Evolutionary conservation across 2,888 invertebrate species (phyloP).

Genomic region (Papilio elwesi): DNA sequence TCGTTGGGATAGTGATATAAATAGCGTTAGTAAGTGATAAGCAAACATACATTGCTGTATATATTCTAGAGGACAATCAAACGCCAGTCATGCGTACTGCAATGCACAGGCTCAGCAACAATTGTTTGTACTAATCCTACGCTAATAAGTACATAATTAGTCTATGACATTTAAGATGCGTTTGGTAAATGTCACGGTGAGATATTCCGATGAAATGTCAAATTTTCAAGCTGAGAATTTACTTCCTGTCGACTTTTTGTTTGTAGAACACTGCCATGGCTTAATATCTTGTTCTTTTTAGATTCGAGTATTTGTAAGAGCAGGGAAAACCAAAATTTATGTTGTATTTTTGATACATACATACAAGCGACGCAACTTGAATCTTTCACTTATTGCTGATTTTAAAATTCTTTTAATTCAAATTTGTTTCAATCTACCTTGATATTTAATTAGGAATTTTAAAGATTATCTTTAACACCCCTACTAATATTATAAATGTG

Average conservation of each 20-base stretch:
- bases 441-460: no score
- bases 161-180: conserved; percentile 22
- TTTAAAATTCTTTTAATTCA: no score
- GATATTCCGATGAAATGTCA: conserved; percentile 8
- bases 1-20: no score
- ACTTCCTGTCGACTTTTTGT: conserved; percentile 3
- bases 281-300: not conserved
- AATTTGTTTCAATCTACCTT: no score
- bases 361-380: no score
- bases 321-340: no score
- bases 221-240: conserved; percentile 6
- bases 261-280: not conserved
- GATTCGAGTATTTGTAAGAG: not conserved
- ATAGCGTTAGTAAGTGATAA: not conserved
- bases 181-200: conserved; percentile 9
- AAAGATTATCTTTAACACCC: no score
- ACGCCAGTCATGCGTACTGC: conserved; percentile 1
- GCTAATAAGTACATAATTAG: conserved; percentile 29
- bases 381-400: no score
- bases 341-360: no score
- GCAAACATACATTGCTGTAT: not conserved
- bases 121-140: no score
- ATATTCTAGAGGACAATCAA: conserved; percentile 1
- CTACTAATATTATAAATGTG: no score
- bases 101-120: conserved; percentile 2